Conservation (phyloP, 1,140 invertebrate species). For the Drosophila pachea region DNA sequence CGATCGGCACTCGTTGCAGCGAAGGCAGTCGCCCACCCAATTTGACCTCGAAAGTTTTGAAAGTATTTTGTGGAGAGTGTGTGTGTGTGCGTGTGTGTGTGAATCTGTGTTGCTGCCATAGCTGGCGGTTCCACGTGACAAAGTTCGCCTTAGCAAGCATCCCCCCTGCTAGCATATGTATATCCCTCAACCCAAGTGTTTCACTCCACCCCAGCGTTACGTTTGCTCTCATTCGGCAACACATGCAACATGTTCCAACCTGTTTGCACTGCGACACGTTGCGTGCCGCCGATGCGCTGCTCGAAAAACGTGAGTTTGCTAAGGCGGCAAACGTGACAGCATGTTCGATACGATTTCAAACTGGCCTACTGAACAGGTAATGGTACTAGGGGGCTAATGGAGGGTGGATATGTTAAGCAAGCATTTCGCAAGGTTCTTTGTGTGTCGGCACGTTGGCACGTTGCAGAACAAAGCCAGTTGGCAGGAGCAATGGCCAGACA, state of each 20-base stretch:
- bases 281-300: constrained; percentile 40
- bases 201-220: constrained; percentile 33
- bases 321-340: constrained; percentile 64
- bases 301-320: constrained; percentile 62
- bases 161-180: not conserved
- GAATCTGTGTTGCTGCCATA: not conserved
- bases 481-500: not conserved
- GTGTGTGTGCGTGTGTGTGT: not conserved
- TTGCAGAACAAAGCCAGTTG: constrained; percentile 12
- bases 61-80: constrained; percentile 20
- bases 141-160: constrained; percentile 41
- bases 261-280: constrained; percentile 51
- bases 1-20: constrained; percentile 2
- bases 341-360: constrained; percentile 58
- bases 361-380: constrained; percentile 65
- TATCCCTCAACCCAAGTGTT: constrained; percentile 20
- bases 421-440: constrained; percentile 10
- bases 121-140: constrained; percentile 63
- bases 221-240: constrained; percentile 32
- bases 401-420: constrained; percentile 35
- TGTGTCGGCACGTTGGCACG: constrained; percentile 20
- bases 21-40: constrained; percentile 27
- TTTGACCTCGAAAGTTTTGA: constrained; percentile 54
- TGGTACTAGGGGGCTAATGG: constrained; percentile 2
- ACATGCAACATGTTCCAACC: constrained; percentile 56